Evolutionary conservation across 2,888 invertebrate genomes (phyloP).

Genomic region (Scaptomyza tumidula): DNA sequence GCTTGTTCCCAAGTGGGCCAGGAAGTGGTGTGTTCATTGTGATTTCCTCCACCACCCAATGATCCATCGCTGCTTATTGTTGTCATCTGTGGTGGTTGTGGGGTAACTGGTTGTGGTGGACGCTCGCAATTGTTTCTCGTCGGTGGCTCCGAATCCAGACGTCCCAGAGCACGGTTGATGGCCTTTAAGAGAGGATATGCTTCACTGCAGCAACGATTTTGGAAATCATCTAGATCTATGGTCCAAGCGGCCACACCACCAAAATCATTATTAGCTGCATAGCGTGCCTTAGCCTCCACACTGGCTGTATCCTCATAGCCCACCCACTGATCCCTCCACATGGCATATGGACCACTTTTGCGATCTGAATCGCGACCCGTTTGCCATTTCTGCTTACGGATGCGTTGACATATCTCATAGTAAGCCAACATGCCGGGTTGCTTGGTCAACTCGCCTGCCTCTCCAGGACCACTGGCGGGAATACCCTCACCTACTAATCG

Average conservation of each 20-base stretch:
- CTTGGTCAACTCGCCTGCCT: conserved; percentile 91
- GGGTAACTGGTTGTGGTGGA: conserved; percentile 90
- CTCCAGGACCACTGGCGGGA: conserved; percentile 90
- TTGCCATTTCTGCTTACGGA: conserved; percentile 89
- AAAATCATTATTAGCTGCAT: conserved; percentile 89
- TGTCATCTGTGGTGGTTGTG: conserved; percentile 90
- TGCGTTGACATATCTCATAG: conserved; percentile 92
- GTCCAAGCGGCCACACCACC: conserved; percentile 96
- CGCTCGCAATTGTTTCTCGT: conserved; percentile 88
- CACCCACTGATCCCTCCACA: conserved; percentile 93
- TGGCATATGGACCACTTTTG: conserved; percentile 88
- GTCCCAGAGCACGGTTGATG: conserved; percentile 91
- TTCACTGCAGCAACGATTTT: conserved; percentile 92
- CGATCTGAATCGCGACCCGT: conserved; percentile 88
- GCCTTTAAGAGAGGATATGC: conserved; percentile 91
- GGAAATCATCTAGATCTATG: conserved; percentile 94
- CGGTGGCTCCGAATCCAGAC: conserved; percentile 86
- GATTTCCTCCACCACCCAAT: conserved; percentile 23
- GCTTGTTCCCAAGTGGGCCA: conserved; percentile 76
- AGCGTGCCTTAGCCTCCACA: conserved; percentile 90
- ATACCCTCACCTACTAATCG: conserved; percentile 86
- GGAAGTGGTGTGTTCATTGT: conserved; percentile 77
- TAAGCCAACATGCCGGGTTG: conserved; percentile 95
- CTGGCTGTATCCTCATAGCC: conserved; percentile 94
- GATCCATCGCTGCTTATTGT: conserved; percentile 87